phyloP scores from a whole-genome alignment of 2,888 invertebrate species.

The Melanchra persicariae region DNA sequence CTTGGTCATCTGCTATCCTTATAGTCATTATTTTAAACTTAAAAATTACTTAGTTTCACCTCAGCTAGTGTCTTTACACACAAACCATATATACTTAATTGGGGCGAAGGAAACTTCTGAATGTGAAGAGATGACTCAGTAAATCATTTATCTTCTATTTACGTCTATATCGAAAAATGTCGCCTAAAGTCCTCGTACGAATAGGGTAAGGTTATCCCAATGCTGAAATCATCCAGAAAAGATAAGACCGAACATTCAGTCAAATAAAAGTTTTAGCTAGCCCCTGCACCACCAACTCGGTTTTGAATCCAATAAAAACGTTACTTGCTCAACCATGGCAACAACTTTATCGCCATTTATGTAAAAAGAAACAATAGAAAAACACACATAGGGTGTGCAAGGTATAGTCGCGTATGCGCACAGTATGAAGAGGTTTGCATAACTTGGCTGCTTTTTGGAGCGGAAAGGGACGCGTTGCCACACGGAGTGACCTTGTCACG shows the following conservation, averaged over 20 bases:
- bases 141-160: neutral
- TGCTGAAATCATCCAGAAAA: neutral
- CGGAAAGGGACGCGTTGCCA: conserved; percentile 87
- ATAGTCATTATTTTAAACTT: neutral
- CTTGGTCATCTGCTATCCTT: neutral
- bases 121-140: too few relatives aligned
- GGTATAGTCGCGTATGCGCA: conserved; percentile 44
- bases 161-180: too few relatives aligned
- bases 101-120: neutral
- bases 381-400: conserved; percentile 46
- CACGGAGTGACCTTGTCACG: conserved; percentile 83
- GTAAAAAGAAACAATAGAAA: conserved; percentile 41
- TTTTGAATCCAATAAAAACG: neutral
- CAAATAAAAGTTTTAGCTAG: neutral
- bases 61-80: too few relatives aligned
- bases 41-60: neutral
- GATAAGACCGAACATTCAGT: neutral
- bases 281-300: neutral
- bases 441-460: conserved; percentile 87
- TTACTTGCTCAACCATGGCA: neutral
- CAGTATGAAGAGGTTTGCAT: conserved; percentile 79
- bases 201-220: neutral
- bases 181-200: neutral
- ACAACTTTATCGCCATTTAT: conserved; percentile 4
- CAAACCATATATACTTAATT: neutral